Conservation (phyloP, 2,888 invertebrate genomes). For the Napeogenes sylphis region DNA sequence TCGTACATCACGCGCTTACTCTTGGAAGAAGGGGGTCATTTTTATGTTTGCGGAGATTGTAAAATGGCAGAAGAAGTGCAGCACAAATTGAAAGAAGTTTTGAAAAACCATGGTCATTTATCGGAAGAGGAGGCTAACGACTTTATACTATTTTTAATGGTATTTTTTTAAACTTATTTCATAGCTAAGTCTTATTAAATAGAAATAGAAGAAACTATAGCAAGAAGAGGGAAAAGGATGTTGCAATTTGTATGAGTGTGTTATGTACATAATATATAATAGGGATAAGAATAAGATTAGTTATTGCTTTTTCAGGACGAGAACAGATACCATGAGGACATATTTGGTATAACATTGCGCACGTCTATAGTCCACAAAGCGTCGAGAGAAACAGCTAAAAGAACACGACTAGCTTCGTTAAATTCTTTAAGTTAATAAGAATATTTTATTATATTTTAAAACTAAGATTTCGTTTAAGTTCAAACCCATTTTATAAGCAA, state of each 20-base stretch:
- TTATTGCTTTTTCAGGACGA: slow-evolving; percentile 82
- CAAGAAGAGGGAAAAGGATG: too few species aligned
- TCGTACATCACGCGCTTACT: slow-evolving; percentile 85
- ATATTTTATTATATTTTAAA: background rate
- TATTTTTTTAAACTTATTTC: slow-evolving; percentile 58
- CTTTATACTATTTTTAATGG: slow-evolving; percentile 89
- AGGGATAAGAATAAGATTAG: background rate
- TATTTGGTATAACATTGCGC: slow-evolving; percentile 93
- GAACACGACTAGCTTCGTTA: slow-evolving; percentile 53
- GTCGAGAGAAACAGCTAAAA: slow-evolving; percentile 87
- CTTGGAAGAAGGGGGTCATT: slow-evolving; percentile 88
- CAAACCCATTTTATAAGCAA: background rate
- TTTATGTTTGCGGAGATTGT: slow-evolving; percentile 97
- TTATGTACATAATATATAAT: background rate
- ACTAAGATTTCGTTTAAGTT: background rate
- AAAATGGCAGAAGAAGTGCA: slow-evolving; percentile 98
- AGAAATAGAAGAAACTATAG: too few species aligned
- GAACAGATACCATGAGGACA: slow-evolving; percentile 96
- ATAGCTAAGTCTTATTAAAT: too few species aligned
- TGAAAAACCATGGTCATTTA: slow-evolving; percentile 82
- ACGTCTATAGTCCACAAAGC: slow-evolving; percentile 92
- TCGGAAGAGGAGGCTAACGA: slow-evolving; percentile 87
- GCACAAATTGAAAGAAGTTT: slow-evolving; percentile 88
- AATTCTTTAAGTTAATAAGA: slow-evolving; percentile 24
- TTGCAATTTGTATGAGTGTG: too few species aligned